Conservation (phyloP, 2,113 vertebrate genomes). For the Sminthopsis crassicaudata region DNA sequence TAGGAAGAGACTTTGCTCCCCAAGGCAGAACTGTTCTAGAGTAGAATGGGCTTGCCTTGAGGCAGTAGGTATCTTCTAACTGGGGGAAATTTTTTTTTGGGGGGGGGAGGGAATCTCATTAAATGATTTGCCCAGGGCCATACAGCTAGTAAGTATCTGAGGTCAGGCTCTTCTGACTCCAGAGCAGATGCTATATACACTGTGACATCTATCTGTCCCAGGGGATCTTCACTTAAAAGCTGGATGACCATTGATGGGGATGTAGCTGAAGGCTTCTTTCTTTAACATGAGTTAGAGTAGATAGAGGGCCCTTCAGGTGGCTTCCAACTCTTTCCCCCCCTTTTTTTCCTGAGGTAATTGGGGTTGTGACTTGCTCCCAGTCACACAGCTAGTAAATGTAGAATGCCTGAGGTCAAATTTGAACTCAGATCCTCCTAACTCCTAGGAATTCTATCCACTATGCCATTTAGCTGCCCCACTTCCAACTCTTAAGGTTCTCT, state of each 20-base stretch:
- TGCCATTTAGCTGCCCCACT: no score
- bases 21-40: neutral
- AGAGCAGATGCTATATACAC: no score
- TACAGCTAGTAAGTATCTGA: neutral
- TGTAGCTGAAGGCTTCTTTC: neutral
- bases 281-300: slow-evolving; percentile 10
- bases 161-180: neutral
- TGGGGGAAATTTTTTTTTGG: neutral
- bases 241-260: no score
- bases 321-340: neutral
- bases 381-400: no score
- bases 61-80: neutral
- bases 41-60: neutral
- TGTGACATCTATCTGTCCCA: no score
- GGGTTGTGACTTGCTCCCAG: no score
- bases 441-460: no score
- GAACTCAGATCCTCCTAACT: no score
- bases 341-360: no score
- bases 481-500: neutral
- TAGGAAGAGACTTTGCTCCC: neutral
- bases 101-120: no score
- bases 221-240: no score
- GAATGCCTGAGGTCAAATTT: no score
- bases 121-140: neutral
- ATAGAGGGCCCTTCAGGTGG: neutral